Percentiles rank a stretch among this genome's conserved stretches.
Evolutionary conservation across 2,797 vertebrate genomes (phyloP).

Genomic region (Tachyglossus aculeatus): DNA sequence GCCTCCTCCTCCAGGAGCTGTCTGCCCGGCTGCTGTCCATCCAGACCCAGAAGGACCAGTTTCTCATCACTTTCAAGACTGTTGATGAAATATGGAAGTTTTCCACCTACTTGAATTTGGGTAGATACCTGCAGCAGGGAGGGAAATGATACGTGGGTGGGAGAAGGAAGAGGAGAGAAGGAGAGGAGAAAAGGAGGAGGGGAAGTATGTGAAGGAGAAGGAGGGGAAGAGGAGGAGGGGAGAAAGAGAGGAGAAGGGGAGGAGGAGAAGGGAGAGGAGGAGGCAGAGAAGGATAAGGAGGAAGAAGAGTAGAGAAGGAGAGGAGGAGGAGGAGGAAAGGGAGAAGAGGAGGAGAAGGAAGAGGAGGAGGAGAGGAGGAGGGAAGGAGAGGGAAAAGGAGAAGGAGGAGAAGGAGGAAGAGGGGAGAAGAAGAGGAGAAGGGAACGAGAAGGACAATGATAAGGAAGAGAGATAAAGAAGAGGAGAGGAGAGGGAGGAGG

Average conservation of each 20-base stretch:
- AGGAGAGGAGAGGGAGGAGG: too few relatives aligned
- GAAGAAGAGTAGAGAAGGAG: not conserved
- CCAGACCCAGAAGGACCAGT: slow-evolving; percentile 90
- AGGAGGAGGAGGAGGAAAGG: not conserved
- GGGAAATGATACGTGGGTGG: not conserved
- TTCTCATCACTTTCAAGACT: slow-evolving; percentile 95
- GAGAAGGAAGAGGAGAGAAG: not conserved
- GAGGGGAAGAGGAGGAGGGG: not conserved
- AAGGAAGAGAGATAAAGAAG: too few relatives aligned
- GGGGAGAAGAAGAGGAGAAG: too few relatives aligned
- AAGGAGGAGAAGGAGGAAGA: too few relatives aligned
- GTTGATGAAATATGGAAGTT: slow-evolving; percentile 98
- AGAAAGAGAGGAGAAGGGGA: not conserved
- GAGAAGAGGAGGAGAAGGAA: not conserved
- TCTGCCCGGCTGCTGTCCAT: slow-evolving; percentile 92
- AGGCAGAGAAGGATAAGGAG: not conserved
- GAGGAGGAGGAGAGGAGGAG: too few relatives aligned
- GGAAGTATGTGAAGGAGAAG: not conserved
- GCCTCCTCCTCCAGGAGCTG: slow-evolving; percentile 84
- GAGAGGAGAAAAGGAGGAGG: not conserved
- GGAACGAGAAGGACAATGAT: too few relatives aligned
- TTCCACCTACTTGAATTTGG: slow-evolving; percentile 91
- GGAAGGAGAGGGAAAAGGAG: too few relatives aligned
- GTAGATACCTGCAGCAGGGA: slow-evolving; percentile 66
- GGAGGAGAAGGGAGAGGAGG: not conserved